phyloP scores from a whole-genome alignment of 2,888 invertebrate genomes.

The Serrognathus titanus region DNA sequence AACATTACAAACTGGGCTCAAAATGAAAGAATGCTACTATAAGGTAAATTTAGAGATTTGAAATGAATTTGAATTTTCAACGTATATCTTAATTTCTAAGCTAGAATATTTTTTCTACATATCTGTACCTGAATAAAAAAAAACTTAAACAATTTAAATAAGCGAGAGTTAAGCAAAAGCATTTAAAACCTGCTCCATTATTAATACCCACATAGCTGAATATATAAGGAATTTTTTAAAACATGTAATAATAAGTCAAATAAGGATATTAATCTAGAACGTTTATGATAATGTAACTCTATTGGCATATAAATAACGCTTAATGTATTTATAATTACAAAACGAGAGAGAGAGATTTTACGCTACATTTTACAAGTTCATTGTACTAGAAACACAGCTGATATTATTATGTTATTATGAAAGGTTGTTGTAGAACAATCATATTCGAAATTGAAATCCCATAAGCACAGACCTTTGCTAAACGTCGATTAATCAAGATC shows the following conservation, averaged over 20 bases:
- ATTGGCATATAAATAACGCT: constrained; percentile 20
- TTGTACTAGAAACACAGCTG: constrained; percentile 21
- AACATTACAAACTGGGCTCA: no score
- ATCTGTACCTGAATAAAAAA: no score
- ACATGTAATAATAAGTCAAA: constrained; percentile 1
- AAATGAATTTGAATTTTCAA: no score
- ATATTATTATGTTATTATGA: constrained; percentile 20
- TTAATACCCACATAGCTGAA: no score
- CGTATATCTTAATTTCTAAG: no score
- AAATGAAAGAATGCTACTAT: no score
- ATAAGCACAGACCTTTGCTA: constrained; percentile 9
- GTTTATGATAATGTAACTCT: constrained; percentile 8
- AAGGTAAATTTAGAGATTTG: no score
- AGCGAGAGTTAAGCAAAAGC: no score
- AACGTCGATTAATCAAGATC: constrained; percentile 25
- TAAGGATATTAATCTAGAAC: constrained; percentile 12
- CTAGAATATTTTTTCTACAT: no score
- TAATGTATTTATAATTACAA: constrained; percentile 30
- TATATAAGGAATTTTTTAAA: no score
- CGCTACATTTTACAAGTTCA: constrained; percentile 21
- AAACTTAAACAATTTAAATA: no score
- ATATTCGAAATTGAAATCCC: constrained; percentile 25
- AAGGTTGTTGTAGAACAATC: constrained; percentile 20
- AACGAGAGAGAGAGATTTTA: constrained; percentile 18
- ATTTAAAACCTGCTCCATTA: no score